These are phyloP conservation scores for Archaeoteleia sp. DNA, from an alignment of 2,888 invertebrate genomes.

Conservation along the genomic window DNA sequence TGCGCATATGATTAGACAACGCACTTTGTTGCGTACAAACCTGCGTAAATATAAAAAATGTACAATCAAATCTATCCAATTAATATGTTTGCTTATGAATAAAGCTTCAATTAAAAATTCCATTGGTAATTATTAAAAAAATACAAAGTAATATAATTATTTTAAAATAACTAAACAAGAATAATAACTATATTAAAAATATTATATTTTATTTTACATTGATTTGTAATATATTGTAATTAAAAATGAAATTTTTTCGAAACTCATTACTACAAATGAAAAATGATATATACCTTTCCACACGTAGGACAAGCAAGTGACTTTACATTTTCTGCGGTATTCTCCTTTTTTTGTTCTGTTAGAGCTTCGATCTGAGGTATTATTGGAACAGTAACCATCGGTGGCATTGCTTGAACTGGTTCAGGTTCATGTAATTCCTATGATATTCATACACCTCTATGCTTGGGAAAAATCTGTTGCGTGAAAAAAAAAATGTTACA, in stretches of 20 bases:
- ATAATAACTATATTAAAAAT: no score
- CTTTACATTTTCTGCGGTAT: constrained; percentile 58
- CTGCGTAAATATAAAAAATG: no score
- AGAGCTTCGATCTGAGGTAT: constrained; percentile 39
- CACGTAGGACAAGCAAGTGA: constrained; percentile 67
- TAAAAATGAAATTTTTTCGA: not conserved
- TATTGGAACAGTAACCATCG: constrained; percentile 19
- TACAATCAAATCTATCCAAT: no score
- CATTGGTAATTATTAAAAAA: no score
- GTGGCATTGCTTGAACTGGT: constrained; percentile 9
- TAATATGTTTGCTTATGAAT: no score
- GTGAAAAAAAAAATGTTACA: not conserved
- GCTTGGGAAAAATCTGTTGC: constrained; percentile 62
- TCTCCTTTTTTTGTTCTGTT: constrained; percentile 56
- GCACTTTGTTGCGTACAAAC: constrained; percentile 70
- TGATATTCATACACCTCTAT: constrained; percentile 60
- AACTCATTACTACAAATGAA: not conserved
- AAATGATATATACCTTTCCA: constrained; percentile 60
- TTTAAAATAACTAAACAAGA: no score
- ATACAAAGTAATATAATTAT: no score
- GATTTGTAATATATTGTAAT: constrained; percentile 8
- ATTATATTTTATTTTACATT: not conserved
- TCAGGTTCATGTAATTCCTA: constrained; percentile 59
- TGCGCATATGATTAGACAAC: constrained; percentile 70
- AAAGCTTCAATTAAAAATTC: not conserved